A percentile compares a stretch with the other conserved stretches of the same genome.
phyloP scores from a whole-genome alignment of 1,140 invertebrate species.

The Drosophila ercepeae region DNA sequence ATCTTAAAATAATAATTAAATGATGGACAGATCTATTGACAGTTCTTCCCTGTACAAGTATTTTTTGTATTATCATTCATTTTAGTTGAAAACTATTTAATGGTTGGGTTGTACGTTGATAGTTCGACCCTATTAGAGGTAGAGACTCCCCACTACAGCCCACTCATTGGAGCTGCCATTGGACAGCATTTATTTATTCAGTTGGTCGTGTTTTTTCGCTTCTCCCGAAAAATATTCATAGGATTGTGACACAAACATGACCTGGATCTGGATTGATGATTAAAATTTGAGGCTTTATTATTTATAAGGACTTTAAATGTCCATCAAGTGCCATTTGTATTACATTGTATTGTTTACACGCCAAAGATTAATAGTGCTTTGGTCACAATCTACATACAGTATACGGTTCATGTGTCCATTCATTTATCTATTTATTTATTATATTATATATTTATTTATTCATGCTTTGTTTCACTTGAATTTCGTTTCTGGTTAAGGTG shows the following conservation, averaged over 20 bases:
- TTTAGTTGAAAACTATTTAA: no score
- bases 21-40: background rate
- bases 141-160: no score
- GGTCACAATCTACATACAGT: background rate
- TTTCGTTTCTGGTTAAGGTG: slow-evolving; percentile 36
- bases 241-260: background rate
- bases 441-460: slow-evolving; percentile 45
- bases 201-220: background rate
- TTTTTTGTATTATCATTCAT: no score
- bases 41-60: no score
- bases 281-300: background rate
- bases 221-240: background rate
- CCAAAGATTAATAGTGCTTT: slow-evolving; percentile 1
- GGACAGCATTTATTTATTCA: background rate
- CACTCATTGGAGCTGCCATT: no score
- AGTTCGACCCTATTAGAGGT: no score
- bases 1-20: background rate
- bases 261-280: background rate
- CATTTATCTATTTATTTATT: slow-evolving; percentile 43
- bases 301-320: background rate
- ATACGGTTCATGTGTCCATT: background rate
- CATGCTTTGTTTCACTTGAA: slow-evolving; percentile 43
- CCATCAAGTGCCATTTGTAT: slow-evolving; percentile 1
- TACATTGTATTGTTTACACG: background rate
- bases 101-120: no score